Evolutionary conservation across 2,113 vertebrate species (phyloP).

Genomic region (Chionis minor): DNA sequence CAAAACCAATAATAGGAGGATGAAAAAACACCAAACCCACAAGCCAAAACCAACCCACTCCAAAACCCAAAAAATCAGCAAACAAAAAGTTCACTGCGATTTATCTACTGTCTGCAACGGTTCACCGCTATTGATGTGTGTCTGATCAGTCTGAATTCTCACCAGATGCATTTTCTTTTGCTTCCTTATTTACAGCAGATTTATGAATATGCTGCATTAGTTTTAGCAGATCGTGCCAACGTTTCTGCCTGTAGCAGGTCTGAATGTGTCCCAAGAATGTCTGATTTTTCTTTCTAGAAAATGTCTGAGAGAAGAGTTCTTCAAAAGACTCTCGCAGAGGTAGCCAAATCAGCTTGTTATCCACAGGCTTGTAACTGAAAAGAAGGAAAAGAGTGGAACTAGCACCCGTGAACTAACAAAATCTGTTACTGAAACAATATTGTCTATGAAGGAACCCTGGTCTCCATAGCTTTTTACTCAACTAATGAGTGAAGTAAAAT

Average conservation of each 20-base stretch:
- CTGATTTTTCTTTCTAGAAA: slow-evolving; percentile 94
- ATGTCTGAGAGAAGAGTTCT: slow-evolving; percentile 93
- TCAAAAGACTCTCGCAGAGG: slow-evolving; percentile 93
- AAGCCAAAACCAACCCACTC: no score
- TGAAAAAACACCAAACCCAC: rapidly evolving
- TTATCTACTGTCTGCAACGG: not conserved
- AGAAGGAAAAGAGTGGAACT: not conserved
- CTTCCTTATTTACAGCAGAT: slow-evolving; percentile 85
- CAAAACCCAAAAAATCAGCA: not conserved
- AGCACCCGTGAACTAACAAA: not conserved
- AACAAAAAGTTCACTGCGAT: not conserved
- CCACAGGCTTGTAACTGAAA: slow-evolving; percentile 93
- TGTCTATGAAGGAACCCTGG: not conserved
- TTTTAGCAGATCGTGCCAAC: slow-evolving; percentile 92
- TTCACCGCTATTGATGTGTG: not conserved
- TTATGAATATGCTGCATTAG: slow-evolving; percentile 96
- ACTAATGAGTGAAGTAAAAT: rapidly evolving
- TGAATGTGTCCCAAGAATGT: slow-evolving; percentile 95
- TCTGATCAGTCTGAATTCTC: not conserved
- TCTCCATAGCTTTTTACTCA: not conserved
- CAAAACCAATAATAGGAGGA: not conserved
- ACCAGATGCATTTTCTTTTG: slow-evolving; percentile 84
- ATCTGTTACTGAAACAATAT: not conserved
- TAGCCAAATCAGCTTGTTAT: slow-evolving; percentile 90
- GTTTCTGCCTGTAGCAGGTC: slow-evolving; percentile 93